Percentiles rank a stretch among this genome's conserved stretches.
phyloP scores from a whole-genome alignment of 2,797 vertebrate genomes.

The Epinephelus coioides region DNA sequence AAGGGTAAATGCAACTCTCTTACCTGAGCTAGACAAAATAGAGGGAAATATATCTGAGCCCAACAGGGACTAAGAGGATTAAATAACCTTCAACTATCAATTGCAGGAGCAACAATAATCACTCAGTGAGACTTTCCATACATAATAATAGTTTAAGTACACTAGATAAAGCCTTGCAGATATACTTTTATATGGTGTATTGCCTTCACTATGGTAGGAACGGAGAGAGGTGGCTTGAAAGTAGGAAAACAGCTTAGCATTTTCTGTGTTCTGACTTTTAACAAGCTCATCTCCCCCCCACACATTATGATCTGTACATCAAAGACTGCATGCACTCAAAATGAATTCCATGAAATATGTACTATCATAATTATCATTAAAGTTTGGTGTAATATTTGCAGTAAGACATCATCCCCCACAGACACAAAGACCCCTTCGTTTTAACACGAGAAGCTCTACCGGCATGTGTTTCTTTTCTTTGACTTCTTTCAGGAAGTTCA shows the following conservation, averaged over 20 bases:
- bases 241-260: constrained; percentile 8
- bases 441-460: background rate
- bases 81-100: constrained; percentile 72
- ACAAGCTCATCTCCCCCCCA: background rate
- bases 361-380: constrained; percentile 37
- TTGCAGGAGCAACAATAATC: constrained; percentile 50
- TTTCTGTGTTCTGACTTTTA: constrained; percentile 28
- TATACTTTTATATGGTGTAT: constrained; percentile 28
- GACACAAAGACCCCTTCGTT: constrained; percentile 24
- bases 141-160: constrained; percentile 50
- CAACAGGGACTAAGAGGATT: constrained; percentile 64
- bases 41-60: constrained; percentile 52
- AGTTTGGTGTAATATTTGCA: constrained; percentile 38
- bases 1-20: constrained; percentile 52
- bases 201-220: constrained; percentile 23
- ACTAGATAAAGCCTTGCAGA: constrained; percentile 48
- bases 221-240: constrained; percentile 19
- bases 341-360: constrained; percentile 53
- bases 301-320: constrained; percentile 40
- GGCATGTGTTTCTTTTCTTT: constrained; percentile 10
- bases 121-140: constrained; percentile 45
- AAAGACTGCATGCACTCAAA: constrained; percentile 46
- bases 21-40: constrained; percentile 58
- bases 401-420: constrained; percentile 9
- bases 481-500: constrained; percentile 56